These are phyloP conservation scores for Pseudococcus longispinus DNA, from an alignment of 2,888 invertebrate genomes.

Conservation along the genomic window DNA sequence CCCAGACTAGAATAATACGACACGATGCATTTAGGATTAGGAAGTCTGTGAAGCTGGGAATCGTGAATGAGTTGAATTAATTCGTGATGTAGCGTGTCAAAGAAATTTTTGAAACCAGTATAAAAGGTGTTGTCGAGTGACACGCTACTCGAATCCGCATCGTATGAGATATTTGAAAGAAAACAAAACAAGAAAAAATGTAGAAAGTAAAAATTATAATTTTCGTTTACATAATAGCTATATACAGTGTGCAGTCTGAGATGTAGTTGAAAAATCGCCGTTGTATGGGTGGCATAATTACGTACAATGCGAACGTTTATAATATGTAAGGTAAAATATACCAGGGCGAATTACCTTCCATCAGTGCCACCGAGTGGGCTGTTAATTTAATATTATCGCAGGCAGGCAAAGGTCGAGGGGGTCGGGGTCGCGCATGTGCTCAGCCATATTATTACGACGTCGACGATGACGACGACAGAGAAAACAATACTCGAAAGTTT, in stretches of 20 bases:
- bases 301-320: neutral
- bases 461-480: neutral
- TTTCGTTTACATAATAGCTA: neutral
- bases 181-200: neutral
- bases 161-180: neutral
- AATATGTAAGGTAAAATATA: neutral
- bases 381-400: constrained; percentile 23
- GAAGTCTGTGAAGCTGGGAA: neutral
- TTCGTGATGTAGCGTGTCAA: neutral
- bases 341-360: neutral
- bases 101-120: neutral
- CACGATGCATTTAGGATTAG: neutral
- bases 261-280: neutral
- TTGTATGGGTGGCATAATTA: constrained; percentile 1
- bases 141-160: neutral
- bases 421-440: neutral
- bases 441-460: neutral
- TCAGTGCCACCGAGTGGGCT: neutral
- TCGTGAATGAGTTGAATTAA: neutral
- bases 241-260: neutral
- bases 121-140: neutral
- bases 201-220: constrained; percentile 31
- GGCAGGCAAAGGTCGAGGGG: neutral
- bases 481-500: constrained; percentile 12
- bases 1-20: neutral